Evolutionary conservation across 2,888 invertebrate species (phyloP).

Genomic region (Stenurella melanura): DNA sequence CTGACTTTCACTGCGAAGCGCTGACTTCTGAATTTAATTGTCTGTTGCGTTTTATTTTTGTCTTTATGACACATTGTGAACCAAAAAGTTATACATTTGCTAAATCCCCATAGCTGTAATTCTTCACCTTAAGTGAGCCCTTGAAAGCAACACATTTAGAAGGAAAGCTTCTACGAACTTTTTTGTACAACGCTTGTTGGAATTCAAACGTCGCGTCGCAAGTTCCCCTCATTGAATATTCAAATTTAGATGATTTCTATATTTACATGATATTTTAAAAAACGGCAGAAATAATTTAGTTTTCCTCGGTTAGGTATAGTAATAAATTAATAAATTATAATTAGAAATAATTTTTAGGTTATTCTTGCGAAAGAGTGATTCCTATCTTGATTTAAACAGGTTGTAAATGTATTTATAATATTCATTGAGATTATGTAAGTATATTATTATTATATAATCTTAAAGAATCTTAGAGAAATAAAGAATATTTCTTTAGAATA

Average conservation of each 20-base stretch:
- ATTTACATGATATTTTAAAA: slow-evolving; percentile 8
- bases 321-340: slow-evolving; percentile 2
- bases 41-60: too few species aligned
- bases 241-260: slow-evolving; percentile 1
- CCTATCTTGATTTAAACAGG: slow-evolving; percentile 25
- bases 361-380: slow-evolving; percentile 22
- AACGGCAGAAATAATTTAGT: slow-evolving; percentile 7
- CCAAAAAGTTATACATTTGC: too few species aligned
- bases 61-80: too few species aligned
- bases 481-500: neutral
- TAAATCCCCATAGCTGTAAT: too few species aligned
- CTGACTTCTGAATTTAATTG: too few species aligned
- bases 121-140: too few species aligned
- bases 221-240: neutral
- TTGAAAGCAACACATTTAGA: too few species aligned
- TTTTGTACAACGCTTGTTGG: too few species aligned
- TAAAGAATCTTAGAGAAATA: slow-evolving; percentile 9
- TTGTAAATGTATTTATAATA: neutral
- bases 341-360: slow-evolving; percentile 3
- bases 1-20: too few species aligned
- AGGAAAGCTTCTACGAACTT: too few species aligned
- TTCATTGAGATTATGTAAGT: slow-evolving; percentile 14
- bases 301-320: neutral
- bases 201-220: neutral
- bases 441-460: neutral